Evolutionary conservation across 2,113 vertebrate genomes (phyloP).

Genomic region (Thalassarche chlororhynchos): DNA sequence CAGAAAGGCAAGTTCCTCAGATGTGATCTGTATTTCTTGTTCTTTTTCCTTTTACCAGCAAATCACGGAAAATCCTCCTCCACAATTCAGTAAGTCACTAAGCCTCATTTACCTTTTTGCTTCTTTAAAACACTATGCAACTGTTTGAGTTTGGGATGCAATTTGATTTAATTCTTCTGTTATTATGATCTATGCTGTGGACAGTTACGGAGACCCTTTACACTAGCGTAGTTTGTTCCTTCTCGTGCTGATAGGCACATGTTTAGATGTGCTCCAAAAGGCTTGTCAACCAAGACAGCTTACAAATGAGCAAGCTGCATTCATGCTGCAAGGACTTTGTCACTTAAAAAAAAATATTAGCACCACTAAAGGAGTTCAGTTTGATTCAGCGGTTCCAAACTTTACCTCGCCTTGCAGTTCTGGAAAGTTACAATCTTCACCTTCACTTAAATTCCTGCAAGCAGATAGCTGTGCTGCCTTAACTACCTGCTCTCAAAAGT

Average conservation of each 20-base stretch:
- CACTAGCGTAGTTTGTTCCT: neutral
- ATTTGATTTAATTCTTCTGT: neutral
- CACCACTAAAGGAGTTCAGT: neutral
- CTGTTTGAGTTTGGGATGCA: neutral
- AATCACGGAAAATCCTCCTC: neutral
- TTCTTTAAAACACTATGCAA: neutral
- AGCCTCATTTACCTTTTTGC: neutral
- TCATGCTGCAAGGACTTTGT: neutral
- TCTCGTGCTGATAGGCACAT: accelerated
- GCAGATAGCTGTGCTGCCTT: neutral
- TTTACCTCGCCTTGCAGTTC: neutral
- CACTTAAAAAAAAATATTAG: neutral
- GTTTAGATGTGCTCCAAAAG: neutral
- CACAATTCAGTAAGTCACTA: neutral
- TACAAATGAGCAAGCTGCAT: neutral
- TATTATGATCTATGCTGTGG: neutral
- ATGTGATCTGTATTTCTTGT: neutral
- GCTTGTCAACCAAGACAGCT: neutral
- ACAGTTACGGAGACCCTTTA: neutral
- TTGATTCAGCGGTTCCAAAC: neutral
- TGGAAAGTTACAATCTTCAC: neutral
- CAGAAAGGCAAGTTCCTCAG: neutral
- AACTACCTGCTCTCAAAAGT: neutral
- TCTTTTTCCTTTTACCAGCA: neutral
- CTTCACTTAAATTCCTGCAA: neutral